These are phyloP conservation scores for Brotula barbata DNA, from an alignment of 2,797 vertebrate species.

Conservation along the genomic window DNA sequence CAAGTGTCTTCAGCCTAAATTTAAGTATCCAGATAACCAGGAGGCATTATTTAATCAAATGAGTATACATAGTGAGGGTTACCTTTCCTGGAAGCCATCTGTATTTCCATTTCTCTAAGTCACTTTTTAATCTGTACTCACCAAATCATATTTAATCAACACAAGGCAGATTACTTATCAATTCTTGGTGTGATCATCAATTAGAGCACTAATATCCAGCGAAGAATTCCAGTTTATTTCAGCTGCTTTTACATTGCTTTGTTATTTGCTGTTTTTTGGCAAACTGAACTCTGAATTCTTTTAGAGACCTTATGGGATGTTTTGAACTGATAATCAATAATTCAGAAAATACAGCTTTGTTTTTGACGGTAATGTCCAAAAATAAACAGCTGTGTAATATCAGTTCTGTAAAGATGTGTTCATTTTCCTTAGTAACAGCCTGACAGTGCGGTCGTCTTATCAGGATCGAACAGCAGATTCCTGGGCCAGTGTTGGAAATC, in stretches of 20 bases:
- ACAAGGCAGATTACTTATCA: slow-evolving; percentile 53
- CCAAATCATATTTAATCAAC: slow-evolving; percentile 70
- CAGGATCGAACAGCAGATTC: slow-evolving; percentile 2
- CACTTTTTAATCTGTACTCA: slow-evolving; percentile 53
- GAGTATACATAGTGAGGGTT: slow-evolving; percentile 47
- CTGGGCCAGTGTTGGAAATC: slow-evolving; percentile 22
- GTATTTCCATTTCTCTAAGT: slow-evolving; percentile 72
- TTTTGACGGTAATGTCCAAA: not conserved
- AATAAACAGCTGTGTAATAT: not conserved
- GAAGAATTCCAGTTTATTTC: slow-evolving; percentile 15
- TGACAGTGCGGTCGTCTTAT: slow-evolving; percentile 8
- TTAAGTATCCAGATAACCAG: not conserved
- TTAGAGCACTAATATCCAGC: slow-evolving; percentile 48
- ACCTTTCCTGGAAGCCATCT: slow-evolving; percentile 83
- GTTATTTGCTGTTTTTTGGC: slow-evolving; percentile 45
- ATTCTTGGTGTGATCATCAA: slow-evolving; percentile 37
- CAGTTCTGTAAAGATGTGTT: not conserved
- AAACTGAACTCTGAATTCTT: slow-evolving; percentile 49
- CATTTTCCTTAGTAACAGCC: not conserved
- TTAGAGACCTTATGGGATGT: too few species aligned
- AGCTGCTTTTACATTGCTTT: slow-evolving; percentile 48
- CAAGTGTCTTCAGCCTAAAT: too few species aligned
- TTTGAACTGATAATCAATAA: too few species aligned
- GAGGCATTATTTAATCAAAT: not conserved
- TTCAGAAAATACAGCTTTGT: too few species aligned